Base-by-base conservation (phyloP, 2,113 vertebrate genomes). In the Piaya cayana region DNA sequence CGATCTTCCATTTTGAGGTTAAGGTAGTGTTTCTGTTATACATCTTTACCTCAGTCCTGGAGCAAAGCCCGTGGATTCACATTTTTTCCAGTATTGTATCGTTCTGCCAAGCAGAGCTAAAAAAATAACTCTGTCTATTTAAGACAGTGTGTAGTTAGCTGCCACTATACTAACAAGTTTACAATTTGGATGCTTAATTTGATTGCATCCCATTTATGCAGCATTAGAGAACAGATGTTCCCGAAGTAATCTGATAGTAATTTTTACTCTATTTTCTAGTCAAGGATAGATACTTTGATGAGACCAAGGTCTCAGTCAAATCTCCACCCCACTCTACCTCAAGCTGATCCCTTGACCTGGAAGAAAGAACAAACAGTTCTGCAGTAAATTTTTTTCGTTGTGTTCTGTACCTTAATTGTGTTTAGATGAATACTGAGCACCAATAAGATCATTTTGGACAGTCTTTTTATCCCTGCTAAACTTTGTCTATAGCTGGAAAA, bases 221-320 rank as follows among this genome's bases (percentile, higher is more conserved):
- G 63, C 59, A 80, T 76, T 86, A 83, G 80, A 92, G 62, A 93
- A 53, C 85, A 96, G 86, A 94, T 96, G 93, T 95, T 95, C 68
- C 74, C 95, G 64, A 59, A 90, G 94, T 95, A 89, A 91, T 90
- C 43, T 69, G 94, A 97, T 95, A 82, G 64, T 60, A 87, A 52
- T 97, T 96, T 96, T 91, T 65, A 84, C 63, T 88, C 49, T 81
- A 12, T 93, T 98, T 97, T 90, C 39, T 90, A 80, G 77, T 67
- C 90, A 90, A 97, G 96, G 93, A 95, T 71, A 95, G 89, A 96
- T 93, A 65, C 81, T 93, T 96, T 96, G 96, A 95, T 94, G 91
- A 96, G 92, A 96, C 80, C 82, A 95, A 84, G 72, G 63, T 81
- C 86, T 96, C 88, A 89, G 42, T 95, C 53, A 96, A 94, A 63